These are phyloP conservation scores for Orchestia grillus DNA, from an alignment of 1,140 invertebrate species.

Conservation along the genomic window DNA sequence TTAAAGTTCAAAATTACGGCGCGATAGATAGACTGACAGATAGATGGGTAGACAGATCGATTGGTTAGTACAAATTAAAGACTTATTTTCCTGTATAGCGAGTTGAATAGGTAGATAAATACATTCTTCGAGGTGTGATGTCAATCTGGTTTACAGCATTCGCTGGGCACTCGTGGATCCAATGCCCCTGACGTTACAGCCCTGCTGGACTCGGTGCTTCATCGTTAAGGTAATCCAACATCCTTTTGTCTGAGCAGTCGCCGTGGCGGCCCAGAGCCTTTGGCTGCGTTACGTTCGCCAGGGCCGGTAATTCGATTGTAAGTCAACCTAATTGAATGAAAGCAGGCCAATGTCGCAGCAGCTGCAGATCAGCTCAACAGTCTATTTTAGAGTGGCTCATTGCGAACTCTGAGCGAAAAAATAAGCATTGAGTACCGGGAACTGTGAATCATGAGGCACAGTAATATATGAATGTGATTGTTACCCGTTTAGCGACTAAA, in stretches of 20 bases:
- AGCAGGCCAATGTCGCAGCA: background rate
- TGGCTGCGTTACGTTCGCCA: background rate
- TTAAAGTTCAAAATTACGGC: too few relatives aligned
- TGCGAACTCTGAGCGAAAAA: background rate
- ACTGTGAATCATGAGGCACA: too few relatives aligned
- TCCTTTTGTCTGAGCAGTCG: background rate
- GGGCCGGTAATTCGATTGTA: slow-evolving; percentile 21
- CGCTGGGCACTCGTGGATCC: background rate
- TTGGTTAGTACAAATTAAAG: too few relatives aligned
- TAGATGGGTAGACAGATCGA: too few relatives aligned
- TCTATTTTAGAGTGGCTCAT: background rate
- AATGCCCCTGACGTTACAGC: background rate
- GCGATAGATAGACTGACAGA: too few relatives aligned
- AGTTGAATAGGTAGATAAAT: too few relatives aligned
- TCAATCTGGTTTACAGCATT: too few relatives aligned
- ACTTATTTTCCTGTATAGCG: too few relatives aligned
- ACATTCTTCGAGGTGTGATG: too few relatives aligned
- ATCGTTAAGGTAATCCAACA: background rate
- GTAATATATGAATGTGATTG: too few relatives aligned
- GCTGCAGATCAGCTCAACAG: background rate
- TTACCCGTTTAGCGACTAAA: too few relatives aligned
- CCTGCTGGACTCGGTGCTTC: background rate
- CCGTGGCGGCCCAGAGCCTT: too few relatives aligned
- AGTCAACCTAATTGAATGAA: slow-evolving; percentile 44
- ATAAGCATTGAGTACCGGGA: background rate